A percentile compares a stretch with the other conserved stretches of the same genome.
Conservation (phyloP, 2,113 vertebrate genomes). For the Cranoglanis bouderius region DNA sequence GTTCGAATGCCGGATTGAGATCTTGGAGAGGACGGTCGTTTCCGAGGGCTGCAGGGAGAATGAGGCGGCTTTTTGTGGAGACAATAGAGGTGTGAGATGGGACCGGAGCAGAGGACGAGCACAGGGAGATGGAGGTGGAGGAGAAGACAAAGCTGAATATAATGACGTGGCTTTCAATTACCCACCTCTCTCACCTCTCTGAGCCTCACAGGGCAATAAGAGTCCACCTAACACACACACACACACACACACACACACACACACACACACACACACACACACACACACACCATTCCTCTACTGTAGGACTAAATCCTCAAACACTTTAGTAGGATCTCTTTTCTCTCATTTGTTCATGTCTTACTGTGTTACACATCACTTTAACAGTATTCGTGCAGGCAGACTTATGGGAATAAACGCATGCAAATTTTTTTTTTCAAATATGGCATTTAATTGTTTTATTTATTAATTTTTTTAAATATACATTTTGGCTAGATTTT, state of each 20-base stretch:
- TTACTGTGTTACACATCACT: background rate
- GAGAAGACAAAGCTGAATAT: constrained; percentile 47
- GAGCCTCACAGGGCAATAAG: constrained; percentile 41
- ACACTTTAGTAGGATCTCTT: background rate
- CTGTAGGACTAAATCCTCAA: background rate
- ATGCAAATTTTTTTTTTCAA: too few relatives aligned
- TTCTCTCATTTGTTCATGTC: background rate
- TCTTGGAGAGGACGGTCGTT: constrained; percentile 30
- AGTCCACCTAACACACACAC: constrained; percentile 6
- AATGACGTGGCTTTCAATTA: constrained; percentile 55
- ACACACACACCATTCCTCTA: background rate
- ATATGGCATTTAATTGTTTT: too few relatives aligned
- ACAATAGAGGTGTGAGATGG: constrained; percentile 43
- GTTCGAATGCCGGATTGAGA: constrained; percentile 40
- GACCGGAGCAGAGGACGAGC: constrained; percentile 36
- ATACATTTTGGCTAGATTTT: background rate
- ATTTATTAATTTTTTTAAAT: background rate
- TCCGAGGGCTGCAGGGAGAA: constrained; percentile 8
- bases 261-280: too few relatives aligned
- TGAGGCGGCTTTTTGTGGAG: constrained; percentile 43
- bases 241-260: constrained; percentile 10
- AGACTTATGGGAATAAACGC: background rate
- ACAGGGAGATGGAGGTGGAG: constrained; percentile 44
- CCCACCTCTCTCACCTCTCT: constrained; percentile 48
- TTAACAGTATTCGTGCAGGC: background rate